These are phyloP conservation scores for Penaeus monodon DNA, from an alignment of 2,888 invertebrate species.

Conservation along the genomic window DNA sequence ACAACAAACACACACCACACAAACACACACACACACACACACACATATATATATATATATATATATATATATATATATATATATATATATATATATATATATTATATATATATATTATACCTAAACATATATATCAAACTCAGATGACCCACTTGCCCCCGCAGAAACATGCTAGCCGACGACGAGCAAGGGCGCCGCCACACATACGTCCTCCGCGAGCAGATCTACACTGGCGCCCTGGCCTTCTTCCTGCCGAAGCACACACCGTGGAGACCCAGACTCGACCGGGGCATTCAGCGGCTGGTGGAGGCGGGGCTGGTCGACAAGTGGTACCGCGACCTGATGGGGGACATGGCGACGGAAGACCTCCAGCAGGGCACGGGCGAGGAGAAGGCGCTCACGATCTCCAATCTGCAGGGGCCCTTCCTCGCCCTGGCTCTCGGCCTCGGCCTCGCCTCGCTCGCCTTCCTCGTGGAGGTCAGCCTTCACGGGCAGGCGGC, in stretches of 20 bases:
- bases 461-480: constrained; percentile 6
- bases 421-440: constrained; percentile 18
- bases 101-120: neutral
- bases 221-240: constrained; percentile 27
- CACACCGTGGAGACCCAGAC: constrained; percentile 22
- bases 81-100: too few relatives aligned
- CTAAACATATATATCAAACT: neutral
- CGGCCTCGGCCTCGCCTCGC: neutral
- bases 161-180: constrained; percentile 25
- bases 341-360: constrained; percentile 7
- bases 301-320: constrained; percentile 37
- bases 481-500: too few relatives aligned
- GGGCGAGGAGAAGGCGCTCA: constrained; percentile 13
- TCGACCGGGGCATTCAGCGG: constrained; percentile 22
- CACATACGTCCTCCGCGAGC: constrained; percentile 30
- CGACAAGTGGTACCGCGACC: constrained; percentile 38
- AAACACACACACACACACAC: too few relatives aligned
- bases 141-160: too few relatives aligned
- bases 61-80: too few relatives aligned
- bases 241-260: constrained; percentile 37
- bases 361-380: neutral
- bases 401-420: constrained; percentile 25
- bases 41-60: too few relatives aligned
- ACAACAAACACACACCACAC: too few relatives aligned
- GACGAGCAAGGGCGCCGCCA: neutral